These are phyloP conservation scores for Ianthella basta DNA, from an alignment of 37 sponge, comb jelly and placozoan genomes.

Conservation along the genomic window DNA sequence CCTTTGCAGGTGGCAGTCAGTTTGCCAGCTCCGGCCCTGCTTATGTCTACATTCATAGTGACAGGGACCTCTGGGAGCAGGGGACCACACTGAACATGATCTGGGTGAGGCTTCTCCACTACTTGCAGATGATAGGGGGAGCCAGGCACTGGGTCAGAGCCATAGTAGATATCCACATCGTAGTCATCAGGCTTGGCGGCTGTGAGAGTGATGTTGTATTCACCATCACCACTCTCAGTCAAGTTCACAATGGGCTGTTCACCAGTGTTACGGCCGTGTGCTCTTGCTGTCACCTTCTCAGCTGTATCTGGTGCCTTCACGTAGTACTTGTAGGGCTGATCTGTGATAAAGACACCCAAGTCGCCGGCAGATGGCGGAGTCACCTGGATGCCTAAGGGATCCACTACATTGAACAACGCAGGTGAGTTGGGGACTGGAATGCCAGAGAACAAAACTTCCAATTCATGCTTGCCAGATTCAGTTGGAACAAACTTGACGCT, in stretches of 20 bases:
- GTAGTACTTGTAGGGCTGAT: constrained; percentile 48
- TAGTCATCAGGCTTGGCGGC: constrained; percentile 52
- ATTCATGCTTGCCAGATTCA: constrained; percentile 47
- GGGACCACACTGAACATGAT: background rate
- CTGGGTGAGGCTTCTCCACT: constrained; percentile 21
- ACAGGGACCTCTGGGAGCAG: background rate
- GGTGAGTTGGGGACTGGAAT: constrained; percentile 53
- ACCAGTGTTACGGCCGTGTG: constrained; percentile 45
- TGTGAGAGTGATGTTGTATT: constrained; percentile 47
- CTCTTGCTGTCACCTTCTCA: constrained; percentile 22
- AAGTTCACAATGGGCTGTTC: constrained; percentile 33
- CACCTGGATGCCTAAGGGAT: constrained; percentile 49
- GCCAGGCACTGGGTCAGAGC: constrained; percentile 39
- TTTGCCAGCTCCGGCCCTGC: constrained; percentile 45
- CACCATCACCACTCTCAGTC: constrained; percentile 14
- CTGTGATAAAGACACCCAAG: constrained; percentile 50
- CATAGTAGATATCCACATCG: constrained; percentile 55
- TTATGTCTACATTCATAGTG: background rate
- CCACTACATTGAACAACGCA: constrained; percentile 35
- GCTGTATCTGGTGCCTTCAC: constrained; percentile 48
- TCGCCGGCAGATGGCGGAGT: constrained; percentile 20
- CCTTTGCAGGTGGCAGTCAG: constrained; percentile 54
- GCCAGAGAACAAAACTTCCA: constrained; percentile 34
- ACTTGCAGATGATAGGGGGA: constrained; percentile 2
- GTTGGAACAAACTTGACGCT: constrained; percentile 59